Evolutionary conservation across 2,113 vertebrate species (phyloP).

Genomic region (Leptobrachium leishanense): DNA sequence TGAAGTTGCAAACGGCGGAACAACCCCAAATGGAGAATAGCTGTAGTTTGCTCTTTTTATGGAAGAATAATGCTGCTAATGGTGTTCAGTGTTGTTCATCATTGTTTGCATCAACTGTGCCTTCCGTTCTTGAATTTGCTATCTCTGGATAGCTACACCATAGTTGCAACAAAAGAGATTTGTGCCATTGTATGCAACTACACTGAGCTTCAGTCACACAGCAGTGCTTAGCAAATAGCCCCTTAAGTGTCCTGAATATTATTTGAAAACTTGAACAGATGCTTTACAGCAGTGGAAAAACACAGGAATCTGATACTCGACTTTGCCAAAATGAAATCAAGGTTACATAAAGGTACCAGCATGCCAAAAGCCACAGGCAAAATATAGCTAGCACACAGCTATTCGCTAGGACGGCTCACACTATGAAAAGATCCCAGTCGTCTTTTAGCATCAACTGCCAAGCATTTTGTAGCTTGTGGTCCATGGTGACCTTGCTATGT

Average conservation of each 20-base stretch:
- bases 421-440: not conserved
- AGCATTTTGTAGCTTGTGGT: not conserved
- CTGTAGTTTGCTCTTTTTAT: too few species aligned
- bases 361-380: not conserved
- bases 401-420: not conserved
- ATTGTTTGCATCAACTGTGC: too few species aligned
- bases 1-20: too few species aligned
- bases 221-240: too few species aligned
- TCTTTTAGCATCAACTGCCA: not conserved
- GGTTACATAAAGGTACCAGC: constrained; percentile 3
- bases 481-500: not conserved
- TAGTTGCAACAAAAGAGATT: too few species aligned
- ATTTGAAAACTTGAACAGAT: not conserved
- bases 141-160: too few species aligned
- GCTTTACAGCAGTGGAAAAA: constrained; percentile 26
- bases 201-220: too few species aligned
- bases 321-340: constrained; percentile 23
- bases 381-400: not conserved
- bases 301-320: constrained; percentile 33
- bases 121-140: too few species aligned
- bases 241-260: not conserved
- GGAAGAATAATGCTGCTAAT: too few species aligned
- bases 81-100: too few species aligned
- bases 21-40: too few species aligned
- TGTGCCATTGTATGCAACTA: too few species aligned